phyloP scores from a whole-genome alignment of 1,140 invertebrate species.

The Sarcophaga peregrina region DNA sequence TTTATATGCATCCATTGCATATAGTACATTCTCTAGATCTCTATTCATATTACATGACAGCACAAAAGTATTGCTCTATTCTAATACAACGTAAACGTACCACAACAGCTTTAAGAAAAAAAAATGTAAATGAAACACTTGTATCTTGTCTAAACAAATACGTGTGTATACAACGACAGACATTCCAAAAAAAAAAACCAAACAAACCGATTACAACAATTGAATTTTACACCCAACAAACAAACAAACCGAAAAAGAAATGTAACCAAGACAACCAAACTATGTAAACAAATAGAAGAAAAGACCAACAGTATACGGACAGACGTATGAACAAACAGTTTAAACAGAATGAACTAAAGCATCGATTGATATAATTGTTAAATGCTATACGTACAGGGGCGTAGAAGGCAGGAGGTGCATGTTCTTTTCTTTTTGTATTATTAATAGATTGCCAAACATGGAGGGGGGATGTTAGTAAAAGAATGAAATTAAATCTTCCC shows the following conservation, averaged over 20 bases:
- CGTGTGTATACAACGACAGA: background rate
- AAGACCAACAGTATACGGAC: background rate
- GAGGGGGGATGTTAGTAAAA: too few species aligned
- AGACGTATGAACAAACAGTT: background rate
- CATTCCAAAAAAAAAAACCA: background rate
- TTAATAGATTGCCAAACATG: too few species aligned
- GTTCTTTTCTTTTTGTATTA: too few species aligned
- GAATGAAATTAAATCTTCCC: too few species aligned
- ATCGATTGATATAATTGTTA: background rate
- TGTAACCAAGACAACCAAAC: too few species aligned
- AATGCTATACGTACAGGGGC: background rate
- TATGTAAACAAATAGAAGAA: background rate
- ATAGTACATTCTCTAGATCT: background rate
- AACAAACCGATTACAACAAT: background rate
- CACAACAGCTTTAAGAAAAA: background rate
- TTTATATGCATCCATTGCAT: background rate
- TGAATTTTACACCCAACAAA: background rate
- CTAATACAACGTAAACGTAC: background rate
- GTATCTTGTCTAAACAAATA: conserved; percentile 33
- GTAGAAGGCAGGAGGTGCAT: background rate
- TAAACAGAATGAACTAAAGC: background rate
- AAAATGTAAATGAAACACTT: conserved; percentile 28
- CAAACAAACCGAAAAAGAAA: background rate
- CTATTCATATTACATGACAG: background rate
- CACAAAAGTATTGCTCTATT: too few species aligned